Evolutionary conservation across 2,888 invertebrate species (phyloP).

Genomic region (Pantelozetes paolii): DNA sequence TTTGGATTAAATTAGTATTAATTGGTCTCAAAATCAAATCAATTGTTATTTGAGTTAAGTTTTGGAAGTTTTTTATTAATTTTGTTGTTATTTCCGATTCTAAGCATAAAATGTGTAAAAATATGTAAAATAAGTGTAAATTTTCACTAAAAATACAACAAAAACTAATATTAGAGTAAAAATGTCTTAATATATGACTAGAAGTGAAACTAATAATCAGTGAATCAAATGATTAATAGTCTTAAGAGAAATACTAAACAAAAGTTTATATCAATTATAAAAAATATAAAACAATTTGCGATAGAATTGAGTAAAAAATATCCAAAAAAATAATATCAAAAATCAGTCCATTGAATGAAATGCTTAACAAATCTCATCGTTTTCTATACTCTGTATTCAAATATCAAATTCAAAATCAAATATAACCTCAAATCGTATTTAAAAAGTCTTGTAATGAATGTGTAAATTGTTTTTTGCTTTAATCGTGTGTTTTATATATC

Average conservation of each 20-base stretch:
- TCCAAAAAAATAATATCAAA: too few species aligned
- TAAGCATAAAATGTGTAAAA: background rate
- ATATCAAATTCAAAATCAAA: background rate
- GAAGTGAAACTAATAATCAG: background rate
- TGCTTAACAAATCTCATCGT: background rate
- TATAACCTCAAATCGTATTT: background rate
- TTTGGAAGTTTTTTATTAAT: background rate
- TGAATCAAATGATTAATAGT: background rate
- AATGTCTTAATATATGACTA: too few species aligned
- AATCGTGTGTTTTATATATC: background rate
- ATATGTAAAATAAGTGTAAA: slow-evolving; percentile 9
- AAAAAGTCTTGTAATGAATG: slow-evolving; percentile 13
- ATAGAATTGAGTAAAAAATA: too few species aligned
- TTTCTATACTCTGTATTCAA: background rate
- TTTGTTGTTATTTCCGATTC: background rate
- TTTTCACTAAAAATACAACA: background rate
- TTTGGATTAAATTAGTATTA: too few species aligned
- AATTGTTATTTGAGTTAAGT: slow-evolving; percentile 8
- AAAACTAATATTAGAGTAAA: background rate
- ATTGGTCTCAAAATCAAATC: background rate
- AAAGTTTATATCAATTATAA: too few species aligned
- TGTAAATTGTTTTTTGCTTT: background rate
- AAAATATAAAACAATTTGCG: too few species aligned
- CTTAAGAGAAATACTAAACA: too few species aligned
- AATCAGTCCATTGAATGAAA: slow-evolving; percentile 7